Percentiles rank a stretch among this genome's conserved stretches.
These are phyloP conservation scores for Pycnomerus fuliginosus DNA, from an alignment of 2,888 invertebrate species.

Conservation along the genomic window DNA sequence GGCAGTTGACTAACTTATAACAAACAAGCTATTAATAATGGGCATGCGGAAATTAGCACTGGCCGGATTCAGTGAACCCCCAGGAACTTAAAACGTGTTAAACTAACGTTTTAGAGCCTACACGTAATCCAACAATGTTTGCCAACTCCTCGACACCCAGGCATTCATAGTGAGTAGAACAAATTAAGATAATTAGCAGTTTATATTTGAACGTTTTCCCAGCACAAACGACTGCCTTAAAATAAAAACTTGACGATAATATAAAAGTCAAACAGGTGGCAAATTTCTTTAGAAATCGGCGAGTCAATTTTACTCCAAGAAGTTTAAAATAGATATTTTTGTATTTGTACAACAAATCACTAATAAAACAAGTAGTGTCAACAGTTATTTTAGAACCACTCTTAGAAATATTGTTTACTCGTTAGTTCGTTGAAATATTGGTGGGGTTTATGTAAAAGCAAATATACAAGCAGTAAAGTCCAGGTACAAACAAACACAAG, in stretches of 20 bases:
- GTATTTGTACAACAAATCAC: not conserved
- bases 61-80: too few relatives aligned
- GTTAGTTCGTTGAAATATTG: constrained; percentile 19
- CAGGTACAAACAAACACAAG: constrained; percentile 39
- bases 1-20: too few relatives aligned
- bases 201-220: constrained; percentile 40
- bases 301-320: not conserved
- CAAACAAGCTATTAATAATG: too few relatives aligned
- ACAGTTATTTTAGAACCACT: constrained; percentile 3
- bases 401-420: constrained; percentile 9
- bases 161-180: constrained; percentile 41
- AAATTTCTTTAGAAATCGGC: not conserved
- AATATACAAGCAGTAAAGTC: constrained; percentile 39
- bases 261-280: too few relatives aligned
- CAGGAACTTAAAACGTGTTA: too few relatives aligned
- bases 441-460: constrained; percentile 37
- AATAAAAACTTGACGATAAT: constrained; percentile 30
- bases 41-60: too few relatives aligned
- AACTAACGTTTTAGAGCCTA: constrained; percentile 32
- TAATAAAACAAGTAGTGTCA: constrained; percentile 1
- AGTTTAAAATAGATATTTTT: not conserved
- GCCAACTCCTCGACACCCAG: constrained; percentile 37
- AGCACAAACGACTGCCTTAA: constrained; percentile 38
- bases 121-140: constrained; percentile 41
- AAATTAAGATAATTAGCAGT: constrained; percentile 48